Percentiles rank a stretch among this genome's conserved stretches.
Conservation (phyloP, 2,888 invertebrate species). For the Boloria euphrosyne region DNA sequence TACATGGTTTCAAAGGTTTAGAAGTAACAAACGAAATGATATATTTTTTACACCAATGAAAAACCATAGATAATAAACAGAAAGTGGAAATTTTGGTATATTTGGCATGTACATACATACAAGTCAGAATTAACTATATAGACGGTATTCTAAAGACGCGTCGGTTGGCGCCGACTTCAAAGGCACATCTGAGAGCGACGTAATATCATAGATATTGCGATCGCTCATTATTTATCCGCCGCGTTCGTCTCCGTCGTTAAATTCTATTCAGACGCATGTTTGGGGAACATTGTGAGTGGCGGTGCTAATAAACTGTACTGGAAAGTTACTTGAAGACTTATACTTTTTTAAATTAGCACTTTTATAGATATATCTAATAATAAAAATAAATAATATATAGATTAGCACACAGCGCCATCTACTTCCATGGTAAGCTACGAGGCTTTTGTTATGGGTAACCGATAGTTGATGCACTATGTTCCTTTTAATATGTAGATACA, state of each 20-base stretch:
- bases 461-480: too few relatives aligned
- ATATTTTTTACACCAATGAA: too few relatives aligned
- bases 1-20: too few relatives aligned
- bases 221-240: conserved; percentile 31
- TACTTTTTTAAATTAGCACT: too few relatives aligned
- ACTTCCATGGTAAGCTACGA: too few relatives aligned
- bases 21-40: too few relatives aligned
- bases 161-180: conserved; percentile 31
- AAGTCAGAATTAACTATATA: not conserved
- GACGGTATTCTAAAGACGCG: conserved; percentile 12
- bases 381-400: too few relatives aligned
- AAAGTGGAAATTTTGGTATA: not conserved
- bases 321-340: conserved; percentile 1
- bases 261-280: conserved; percentile 23
- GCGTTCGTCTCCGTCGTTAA: conserved; percentile 20
- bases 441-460: too few relatives aligned
- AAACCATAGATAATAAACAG: not conserved
- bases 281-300: conserved; percentile 11
- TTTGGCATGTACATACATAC: not conserved
- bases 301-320: conserved; percentile 16
- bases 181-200: conserved; percentile 27
- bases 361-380: too few relatives aligned
- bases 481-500: too few relatives aligned
- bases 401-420: too few relatives aligned
- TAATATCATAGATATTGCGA: conserved; percentile 30